phyloP scores from a whole-genome alignment of 2,888 invertebrate genomes.

The Caenorhabditis sp. region DNA sequence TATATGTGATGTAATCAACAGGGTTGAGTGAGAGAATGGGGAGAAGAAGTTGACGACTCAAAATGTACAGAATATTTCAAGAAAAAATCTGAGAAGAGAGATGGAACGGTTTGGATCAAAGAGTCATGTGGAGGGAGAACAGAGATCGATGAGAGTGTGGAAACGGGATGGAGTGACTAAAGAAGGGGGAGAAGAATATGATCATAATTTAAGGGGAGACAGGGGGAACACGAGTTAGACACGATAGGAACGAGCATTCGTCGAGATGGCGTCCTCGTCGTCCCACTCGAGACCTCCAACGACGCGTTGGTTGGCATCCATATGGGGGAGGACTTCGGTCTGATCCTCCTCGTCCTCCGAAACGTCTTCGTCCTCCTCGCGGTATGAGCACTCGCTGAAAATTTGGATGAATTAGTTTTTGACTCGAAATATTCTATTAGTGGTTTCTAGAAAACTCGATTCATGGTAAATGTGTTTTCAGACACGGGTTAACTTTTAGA shows the following conservation, averaged over 20 bases:
- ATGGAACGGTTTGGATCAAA: background rate
- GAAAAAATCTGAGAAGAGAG: background rate
- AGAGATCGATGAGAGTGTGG: slow-evolving; percentile 47
- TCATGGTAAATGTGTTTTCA: slow-evolving; percentile 17
- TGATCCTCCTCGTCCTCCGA: slow-evolving; percentile 66
- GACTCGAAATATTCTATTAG: background rate
- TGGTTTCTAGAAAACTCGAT: background rate
- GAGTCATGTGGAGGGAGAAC: slow-evolving; percentile 17
- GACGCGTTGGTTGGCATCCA: slow-evolving; percentile 68
- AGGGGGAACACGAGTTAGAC: slow-evolving; percentile 60
- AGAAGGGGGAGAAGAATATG: slow-evolving; percentile 10
- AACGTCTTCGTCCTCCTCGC: slow-evolving; percentile 78
- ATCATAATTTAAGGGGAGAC: slow-evolving; percentile 44
- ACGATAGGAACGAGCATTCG: slow-evolving; percentile 75
- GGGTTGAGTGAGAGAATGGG: slow-evolving; percentile 5
- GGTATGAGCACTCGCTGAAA: slow-evolving; percentile 78
- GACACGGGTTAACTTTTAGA: slow-evolving; percentile 2
- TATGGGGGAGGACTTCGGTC: slow-evolving; percentile 71
- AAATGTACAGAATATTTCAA: slow-evolving; percentile 49
- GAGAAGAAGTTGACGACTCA: slow-evolving; percentile 27
- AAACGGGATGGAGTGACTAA: slow-evolving; percentile 18
- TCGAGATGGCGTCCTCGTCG: slow-evolving; percentile 83
- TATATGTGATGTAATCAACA: slow-evolving; percentile 59
- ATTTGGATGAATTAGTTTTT: background rate
- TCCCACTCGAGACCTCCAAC: slow-evolving; percentile 86